Base-by-base conservation (phyloP, 2,888 invertebrate species). In the Trichacis sp. region DNA sequence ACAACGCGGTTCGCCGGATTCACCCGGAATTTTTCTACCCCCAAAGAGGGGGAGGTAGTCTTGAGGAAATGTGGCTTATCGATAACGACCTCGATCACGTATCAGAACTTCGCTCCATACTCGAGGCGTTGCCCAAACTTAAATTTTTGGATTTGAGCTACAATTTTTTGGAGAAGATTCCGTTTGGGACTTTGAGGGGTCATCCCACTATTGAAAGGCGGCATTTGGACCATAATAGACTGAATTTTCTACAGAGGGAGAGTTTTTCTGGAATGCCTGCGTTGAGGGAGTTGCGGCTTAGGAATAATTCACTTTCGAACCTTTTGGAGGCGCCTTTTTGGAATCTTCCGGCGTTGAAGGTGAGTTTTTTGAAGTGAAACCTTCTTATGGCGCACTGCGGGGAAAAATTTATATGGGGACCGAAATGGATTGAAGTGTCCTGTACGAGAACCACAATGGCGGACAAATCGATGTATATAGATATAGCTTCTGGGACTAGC, bases 231-330 rank as follows among this genome's bases (percentile, higher is more conserved):
- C 90, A 91, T 81, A 96, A 96, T 76, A 88, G 88, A 67, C 87
- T 95, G 49, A 89, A 89, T 61, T 88, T 89, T 49, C 90, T 95
- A 56, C 92, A 93, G 73, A 87, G 91, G 36, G 93, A 94, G 77
- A 92, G 94, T 0, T 91, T 96, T 77, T 89, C 91, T 78, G 92
- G 92, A 12, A 92, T 96, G 91, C 93, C 93, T 0, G 92, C 94
- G 0, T 84, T 96, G 33, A 87, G 94, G 71, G 94, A 95, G 78
- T 86, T 96, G 30, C 89, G 94, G 73, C 85, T 96, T 61, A 89
- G 90, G 70, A 95, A 95, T 76, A 96, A 96, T 80, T 94, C 94
- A 1, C 84, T 96, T 20, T 88, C 89, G 0, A 92, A 93, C 78
- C 86, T 90, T 50, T 85, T 91, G 45, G 90, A 91, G 66, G 88